Evolutionary conservation across 2,797 vertebrate genomes (phyloP).

Genomic region (Limnodromus scolopaceus): DNA sequence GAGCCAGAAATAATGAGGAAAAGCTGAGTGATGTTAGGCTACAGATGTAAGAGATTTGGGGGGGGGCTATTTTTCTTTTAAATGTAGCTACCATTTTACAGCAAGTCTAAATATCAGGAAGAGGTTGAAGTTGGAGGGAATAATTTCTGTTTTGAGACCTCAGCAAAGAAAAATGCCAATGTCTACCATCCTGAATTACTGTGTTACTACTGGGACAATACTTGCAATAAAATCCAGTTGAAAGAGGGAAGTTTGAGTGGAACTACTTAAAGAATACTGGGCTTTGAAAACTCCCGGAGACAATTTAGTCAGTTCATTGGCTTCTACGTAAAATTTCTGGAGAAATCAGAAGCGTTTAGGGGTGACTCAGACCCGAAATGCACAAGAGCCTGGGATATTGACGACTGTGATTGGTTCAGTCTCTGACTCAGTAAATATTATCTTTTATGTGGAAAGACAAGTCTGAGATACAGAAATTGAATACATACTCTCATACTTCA

Average conservation of each 20-base stretch:
- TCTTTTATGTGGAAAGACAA: background rate
- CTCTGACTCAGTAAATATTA: background rate
- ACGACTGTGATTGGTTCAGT: background rate
- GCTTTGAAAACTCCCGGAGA: background rate
- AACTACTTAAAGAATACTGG: background rate
- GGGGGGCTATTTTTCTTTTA: accelerated
- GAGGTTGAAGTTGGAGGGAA: background rate
- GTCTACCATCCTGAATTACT: background rate
- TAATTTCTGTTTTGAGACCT: background rate
- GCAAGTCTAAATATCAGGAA: background rate
- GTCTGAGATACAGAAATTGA: background rate
- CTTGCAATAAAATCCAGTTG: background rate
- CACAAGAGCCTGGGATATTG: background rate
- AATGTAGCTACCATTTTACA: background rate
- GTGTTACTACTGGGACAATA: background rate
- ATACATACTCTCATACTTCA: background rate
- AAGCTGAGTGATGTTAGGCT: background rate
- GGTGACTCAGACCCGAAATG: background rate
- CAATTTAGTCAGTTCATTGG: background rate
- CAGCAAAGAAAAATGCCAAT: background rate
- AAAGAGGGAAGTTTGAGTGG: background rate
- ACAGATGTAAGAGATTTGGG: background rate
- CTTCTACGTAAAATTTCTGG: background rate
- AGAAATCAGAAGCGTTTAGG: background rate
- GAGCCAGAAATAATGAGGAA: background rate